Percentiles rank a stretch among this genome's conserved stretches.
These are phyloP conservation scores for Camponotus vicinus DNA, from an alignment of 1,140 invertebrate species.

Conservation along the genomic window DNA sequence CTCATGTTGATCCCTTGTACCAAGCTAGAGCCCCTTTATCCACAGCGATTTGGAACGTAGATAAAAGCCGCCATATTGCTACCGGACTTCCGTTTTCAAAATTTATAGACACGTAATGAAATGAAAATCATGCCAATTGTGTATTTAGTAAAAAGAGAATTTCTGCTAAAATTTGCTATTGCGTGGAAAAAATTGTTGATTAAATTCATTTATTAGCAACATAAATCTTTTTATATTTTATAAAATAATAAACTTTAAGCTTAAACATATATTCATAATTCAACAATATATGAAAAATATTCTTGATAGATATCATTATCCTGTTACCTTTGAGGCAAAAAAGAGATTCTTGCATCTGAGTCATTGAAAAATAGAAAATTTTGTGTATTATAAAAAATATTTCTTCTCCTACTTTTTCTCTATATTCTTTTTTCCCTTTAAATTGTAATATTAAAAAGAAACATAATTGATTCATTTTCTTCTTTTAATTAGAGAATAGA, in stretches of 20 bases:
- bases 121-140: neutral
- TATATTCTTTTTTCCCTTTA: neutral
- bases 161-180: neutral
- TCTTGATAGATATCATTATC: neutral
- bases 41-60: slow-evolving; percentile 61
- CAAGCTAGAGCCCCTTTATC: slow-evolving; percentile 73
- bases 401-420: neutral
- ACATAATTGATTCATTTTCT: neutral
- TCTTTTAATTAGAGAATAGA: neutral
- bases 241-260: neutral
- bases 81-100: slow-evolving; percentile 21
- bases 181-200: neutral
- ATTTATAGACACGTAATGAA: neutral
- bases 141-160: neutral
- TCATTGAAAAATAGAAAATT: neutral
- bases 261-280: neutral
- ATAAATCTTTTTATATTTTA: neutral
- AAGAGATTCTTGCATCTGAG: neutral
- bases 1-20: slow-evolving; percentile 80
- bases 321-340: neutral
- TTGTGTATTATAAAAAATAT: neutral
- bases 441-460: neutral
- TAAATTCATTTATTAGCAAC: neutral
- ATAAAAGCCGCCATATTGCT: slow-evolving; percentile 65
- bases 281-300: neutral